Percentiles rank a stretch among this genome's conserved stretches.
These are phyloP conservation scores for Merops nubicus DNA, from an alignment of 2,113 vertebrate species.

Conservation along the genomic window DNA sequence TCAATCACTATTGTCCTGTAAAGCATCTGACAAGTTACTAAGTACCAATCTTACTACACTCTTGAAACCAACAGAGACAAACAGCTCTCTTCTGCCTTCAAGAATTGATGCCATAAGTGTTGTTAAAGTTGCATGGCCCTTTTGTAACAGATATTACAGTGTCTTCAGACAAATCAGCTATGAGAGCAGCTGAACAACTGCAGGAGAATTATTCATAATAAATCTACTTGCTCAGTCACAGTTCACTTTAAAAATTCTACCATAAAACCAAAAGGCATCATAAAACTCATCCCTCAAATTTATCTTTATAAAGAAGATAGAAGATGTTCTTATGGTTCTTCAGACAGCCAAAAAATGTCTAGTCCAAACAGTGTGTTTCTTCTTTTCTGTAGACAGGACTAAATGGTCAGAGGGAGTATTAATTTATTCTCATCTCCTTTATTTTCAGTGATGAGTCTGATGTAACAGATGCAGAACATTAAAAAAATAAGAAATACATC, in stretches of 20 bases:
- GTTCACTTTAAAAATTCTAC: neutral
- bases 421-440: neutral
- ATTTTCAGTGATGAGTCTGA: neutral
- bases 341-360: neutral
- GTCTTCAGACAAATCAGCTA: neutral
- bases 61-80: neutral
- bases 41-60: neutral
- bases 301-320: neutral
- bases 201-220: neutral
- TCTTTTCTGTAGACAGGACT: neutral
- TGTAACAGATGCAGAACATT: neutral
- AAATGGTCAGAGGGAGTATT: neutral
- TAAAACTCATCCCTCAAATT: neutral
- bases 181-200: neutral
- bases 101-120: neutral
- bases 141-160: neutral
- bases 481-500: neutral
- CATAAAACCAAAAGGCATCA: neutral
- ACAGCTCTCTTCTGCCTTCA: neutral
- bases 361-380: neutral
- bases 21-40: neutral
- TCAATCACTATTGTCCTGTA: neutral
- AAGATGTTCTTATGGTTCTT: neutral
- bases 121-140: neutral
- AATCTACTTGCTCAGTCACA: neutral